Percentiles rank a stretch among this genome's conserved stretches.
phyloP scores from a whole-genome alignment of 2,888 invertebrate genomes.

The Myopa tessellatipennis region DNA sequence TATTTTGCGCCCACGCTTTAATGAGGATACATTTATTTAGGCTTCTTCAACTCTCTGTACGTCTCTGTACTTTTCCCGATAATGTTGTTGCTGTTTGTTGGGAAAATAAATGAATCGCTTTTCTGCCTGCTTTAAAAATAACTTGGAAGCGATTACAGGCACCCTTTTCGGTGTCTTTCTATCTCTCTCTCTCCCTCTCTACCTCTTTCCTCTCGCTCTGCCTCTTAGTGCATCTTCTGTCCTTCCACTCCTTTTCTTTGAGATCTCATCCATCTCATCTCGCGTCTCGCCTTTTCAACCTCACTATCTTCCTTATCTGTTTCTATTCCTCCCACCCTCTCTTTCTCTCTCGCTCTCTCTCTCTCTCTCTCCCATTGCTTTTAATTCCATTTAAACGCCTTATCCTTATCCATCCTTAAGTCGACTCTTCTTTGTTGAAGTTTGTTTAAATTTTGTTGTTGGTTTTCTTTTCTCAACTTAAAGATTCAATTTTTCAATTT shows the following conservation, averaged over 20 bases:
- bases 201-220: not conserved
- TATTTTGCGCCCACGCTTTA: constrained; percentile 6
- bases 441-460: constrained; percentile 3
- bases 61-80: not conserved
- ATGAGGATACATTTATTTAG: not conserved
- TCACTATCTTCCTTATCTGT: not conserved
- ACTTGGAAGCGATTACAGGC: not conserved
- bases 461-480: not conserved
- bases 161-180: no score
- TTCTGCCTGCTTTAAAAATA: not conserved
- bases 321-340: not conserved
- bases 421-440: not conserved
- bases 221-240: not conserved
- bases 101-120: not conserved
- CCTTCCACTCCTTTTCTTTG: not conserved
- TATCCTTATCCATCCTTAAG: not conserved
- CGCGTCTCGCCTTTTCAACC: not conserved
- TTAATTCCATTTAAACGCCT: not conserved
- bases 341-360: not conserved
- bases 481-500: not conserved
- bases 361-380: not conserved
- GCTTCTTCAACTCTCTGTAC: no score
- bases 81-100: not conserved
- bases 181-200: not conserved
- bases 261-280: not conserved